A percentile compares a stretch with the other conserved stretches of the same genome.
phyloP scores from a whole-genome alignment of 2,888 invertebrate species.

The Ceriagrion tenellum region DNA sequence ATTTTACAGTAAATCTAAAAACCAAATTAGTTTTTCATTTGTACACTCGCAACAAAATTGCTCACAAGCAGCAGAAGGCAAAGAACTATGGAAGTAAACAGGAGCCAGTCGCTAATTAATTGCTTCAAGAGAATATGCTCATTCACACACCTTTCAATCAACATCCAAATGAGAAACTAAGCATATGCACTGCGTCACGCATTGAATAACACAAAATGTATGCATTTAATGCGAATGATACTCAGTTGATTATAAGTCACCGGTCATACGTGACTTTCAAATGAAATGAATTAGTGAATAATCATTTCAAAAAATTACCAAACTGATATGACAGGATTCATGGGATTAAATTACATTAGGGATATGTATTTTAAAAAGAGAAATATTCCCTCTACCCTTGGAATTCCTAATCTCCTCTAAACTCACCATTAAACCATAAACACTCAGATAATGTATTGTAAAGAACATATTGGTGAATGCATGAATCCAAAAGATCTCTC shows the following conservation, averaged over 20 bases:
- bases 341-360: conserved; percentile 51
- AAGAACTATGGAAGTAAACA: conserved; percentile 9
- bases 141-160: background rate
- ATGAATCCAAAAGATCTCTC: conserved; percentile 50
- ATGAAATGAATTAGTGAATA: conserved; percentile 11
- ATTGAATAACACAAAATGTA: background rate
- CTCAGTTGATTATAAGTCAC: background rate
- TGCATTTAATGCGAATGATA: conserved; percentile 35
- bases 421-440: conserved; percentile 52
- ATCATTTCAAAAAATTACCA: conserved; percentile 17
- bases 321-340: conserved; percentile 56
- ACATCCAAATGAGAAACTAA: conserved; percentile 45
- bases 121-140: background rate
- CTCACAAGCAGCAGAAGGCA: conserved; percentile 24
- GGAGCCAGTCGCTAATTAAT: background rate
- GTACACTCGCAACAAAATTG: conserved; percentile 25
- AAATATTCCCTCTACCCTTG: conserved; percentile 48
- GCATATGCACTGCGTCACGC: conserved; percentile 9
- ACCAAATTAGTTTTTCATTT: background rate
- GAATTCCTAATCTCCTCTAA: conserved; percentile 47
- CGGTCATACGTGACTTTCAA: background rate
- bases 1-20: background rate
- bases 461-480: conserved; percentile 30
- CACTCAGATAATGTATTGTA: conserved; percentile 46
- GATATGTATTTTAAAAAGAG: conserved; percentile 62